Conservation (phyloP, 1,140 invertebrate species). For the Aphelinus certus region DNA sequence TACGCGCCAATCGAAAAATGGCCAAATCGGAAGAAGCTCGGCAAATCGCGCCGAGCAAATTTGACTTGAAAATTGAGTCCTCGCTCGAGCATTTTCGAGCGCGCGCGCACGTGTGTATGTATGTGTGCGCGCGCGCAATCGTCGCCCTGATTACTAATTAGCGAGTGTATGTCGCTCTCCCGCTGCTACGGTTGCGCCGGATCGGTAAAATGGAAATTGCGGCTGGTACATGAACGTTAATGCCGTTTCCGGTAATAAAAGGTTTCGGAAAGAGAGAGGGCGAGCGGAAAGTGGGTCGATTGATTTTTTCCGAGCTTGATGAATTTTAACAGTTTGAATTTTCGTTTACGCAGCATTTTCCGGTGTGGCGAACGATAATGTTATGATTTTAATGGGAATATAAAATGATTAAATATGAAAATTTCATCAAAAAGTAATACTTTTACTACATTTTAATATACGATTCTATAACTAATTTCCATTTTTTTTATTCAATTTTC, state of each 20-base stretch:
- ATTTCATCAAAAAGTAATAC: too few relatives aligned
- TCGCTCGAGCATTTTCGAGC: neutral
- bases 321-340: neutral
- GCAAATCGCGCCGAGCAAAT: slow-evolving; percentile 16
- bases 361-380: too few relatives aligned
- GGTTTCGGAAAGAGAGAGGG: neutral
- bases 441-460: too few relatives aligned
- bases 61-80: slow-evolving; percentile 22
- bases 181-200: neutral
- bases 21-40: neutral
- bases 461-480: too few relatives aligned
- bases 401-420: too few relatives aligned
- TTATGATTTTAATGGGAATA: too few relatives aligned
- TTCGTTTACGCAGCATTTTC: too few relatives aligned
- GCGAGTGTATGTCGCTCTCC: neutral
- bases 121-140: neutral
- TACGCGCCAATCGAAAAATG: neutral
- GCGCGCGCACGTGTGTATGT: too few relatives aligned
- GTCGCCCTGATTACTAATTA: slow-evolving; percentile 29
- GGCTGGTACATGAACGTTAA: neutral
- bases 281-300: neutral
- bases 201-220: slow-evolving; percentile 28
- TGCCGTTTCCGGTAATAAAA: slow-evolving; percentile 15
- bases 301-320: neutral
- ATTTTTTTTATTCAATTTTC: too few relatives aligned